phyloP scores from a whole-genome alignment of 2,888 invertebrate genomes.

The Ceriagrion tenellum region DNA sequence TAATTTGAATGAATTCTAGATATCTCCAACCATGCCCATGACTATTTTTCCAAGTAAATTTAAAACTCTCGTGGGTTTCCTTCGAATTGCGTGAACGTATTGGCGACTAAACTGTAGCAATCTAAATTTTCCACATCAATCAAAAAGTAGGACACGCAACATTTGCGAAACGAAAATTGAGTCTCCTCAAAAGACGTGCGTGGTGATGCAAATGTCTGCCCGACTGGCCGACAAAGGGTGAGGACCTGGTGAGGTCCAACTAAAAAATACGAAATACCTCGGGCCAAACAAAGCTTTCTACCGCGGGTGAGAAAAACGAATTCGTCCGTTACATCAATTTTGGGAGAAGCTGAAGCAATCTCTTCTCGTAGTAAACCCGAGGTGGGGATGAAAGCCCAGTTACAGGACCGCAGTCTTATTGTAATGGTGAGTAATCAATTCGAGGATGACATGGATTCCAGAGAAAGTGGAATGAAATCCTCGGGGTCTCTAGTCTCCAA shows the following conservation, averaged over 20 bases:
- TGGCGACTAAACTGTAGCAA: background rate
- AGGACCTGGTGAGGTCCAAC: background rate
- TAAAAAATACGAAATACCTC: background rate
- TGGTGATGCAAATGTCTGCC: background rate
- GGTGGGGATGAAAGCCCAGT: background rate
- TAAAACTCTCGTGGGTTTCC: background rate
- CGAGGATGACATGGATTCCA: background rate
- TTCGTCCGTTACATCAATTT: background rate
- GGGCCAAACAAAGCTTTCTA: background rate
- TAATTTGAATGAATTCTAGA: too few relatives aligned
- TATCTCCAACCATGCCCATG: background rate
- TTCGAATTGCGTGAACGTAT: background rate
- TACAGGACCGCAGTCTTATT: background rate
- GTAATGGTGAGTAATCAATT: background rate
- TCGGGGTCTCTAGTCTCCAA: background rate
- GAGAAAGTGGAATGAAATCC: background rate
- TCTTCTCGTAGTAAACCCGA: background rate
- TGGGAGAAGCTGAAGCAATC: background rate
- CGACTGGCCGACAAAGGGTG: background rate
- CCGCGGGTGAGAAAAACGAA: background rate
- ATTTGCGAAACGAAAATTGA: conserved; percentile 11
- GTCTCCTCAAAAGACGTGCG: background rate
- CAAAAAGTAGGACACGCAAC: background rate
- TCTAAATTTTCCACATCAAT: background rate
- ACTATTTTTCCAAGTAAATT: background rate